A percentile compares a stretch with the other conserved stretches of the same genome.
phyloP scores from a whole-genome alignment of 2,113 vertebrate genomes.

The Ptyas mucosa region DNA sequence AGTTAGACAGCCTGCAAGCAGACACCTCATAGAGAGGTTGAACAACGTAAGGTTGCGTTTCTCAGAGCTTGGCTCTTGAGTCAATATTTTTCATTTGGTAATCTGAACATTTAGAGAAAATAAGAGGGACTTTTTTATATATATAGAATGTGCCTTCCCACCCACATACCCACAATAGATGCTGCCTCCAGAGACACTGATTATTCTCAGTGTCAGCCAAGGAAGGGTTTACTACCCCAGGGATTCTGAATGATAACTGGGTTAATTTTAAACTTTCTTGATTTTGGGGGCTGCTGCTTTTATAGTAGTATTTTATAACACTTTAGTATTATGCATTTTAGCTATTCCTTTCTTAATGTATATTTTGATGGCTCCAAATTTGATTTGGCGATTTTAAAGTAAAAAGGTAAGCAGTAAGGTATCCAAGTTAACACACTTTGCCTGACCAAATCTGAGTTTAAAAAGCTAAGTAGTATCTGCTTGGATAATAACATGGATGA shows the following conservation, averaged over 20 bases:
- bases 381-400: not conserved
- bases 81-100: not conserved
- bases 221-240: not conserved
- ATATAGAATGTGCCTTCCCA: not conserved
- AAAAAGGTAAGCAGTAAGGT: not conserved
- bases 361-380: not conserved
- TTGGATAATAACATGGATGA: not conserved
- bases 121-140: not conserved
- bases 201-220: not conserved
- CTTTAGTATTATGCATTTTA: not conserved
- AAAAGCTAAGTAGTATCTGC: not conserved
- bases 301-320: not conserved
- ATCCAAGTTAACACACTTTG: not conserved
- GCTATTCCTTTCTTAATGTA: not conserved
- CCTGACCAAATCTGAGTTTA: not conserved
- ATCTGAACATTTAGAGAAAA: not conserved
- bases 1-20: not conserved
- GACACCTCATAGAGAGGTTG: not conserved
- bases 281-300: not conserved
- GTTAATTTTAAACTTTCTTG: not conserved
- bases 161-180: not conserved
- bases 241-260: not conserved
- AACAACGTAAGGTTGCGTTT: not conserved
- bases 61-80: not conserved
- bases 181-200: not conserved